Percentiles rank a stretch among this genome's conserved stretches.
Evolutionary conservation across 1,140 invertebrate species (phyloP).

Genomic region (Papilio xuthus): DNA sequence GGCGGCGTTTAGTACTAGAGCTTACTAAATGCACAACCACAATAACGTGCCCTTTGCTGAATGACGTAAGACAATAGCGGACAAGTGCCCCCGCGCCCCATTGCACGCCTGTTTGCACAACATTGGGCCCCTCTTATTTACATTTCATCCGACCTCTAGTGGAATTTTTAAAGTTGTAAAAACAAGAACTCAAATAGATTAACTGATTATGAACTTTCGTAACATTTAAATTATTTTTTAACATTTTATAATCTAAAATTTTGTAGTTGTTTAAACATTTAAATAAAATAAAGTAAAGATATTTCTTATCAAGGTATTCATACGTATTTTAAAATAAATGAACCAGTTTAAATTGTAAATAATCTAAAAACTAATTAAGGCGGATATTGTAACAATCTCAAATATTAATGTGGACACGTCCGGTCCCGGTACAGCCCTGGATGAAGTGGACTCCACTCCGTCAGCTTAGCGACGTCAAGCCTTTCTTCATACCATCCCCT

Average conservation of each 20-base stretch:
- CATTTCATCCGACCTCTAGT: constrained; percentile 24
- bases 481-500: constrained; percentile 26
- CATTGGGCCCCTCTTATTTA: constrained; percentile 41
- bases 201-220: constrained; percentile 18
- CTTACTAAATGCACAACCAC: constrained; percentile 37
- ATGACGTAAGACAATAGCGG: constrained; percentile 37
- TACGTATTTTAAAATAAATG: neutral
- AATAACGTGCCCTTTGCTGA: constrained; percentile 25
- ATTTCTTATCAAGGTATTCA: too few species aligned
- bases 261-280: neutral
- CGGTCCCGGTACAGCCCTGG: constrained; percentile 1
- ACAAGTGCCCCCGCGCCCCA: constrained; percentile 14
- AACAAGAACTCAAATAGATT: neutral
- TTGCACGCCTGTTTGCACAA: constrained; percentile 42
- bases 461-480: constrained; percentile 27
- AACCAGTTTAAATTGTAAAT: neutral
- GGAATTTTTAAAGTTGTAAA: constrained; percentile 18
- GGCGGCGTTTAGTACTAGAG: neutral
- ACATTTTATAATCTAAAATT: neutral
- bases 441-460: constrained; percentile 23
- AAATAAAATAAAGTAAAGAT: too few species aligned
- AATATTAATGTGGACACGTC: constrained; percentile 37
- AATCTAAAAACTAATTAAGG: constrained; percentile 38
- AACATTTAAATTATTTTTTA: neutral
- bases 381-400: constrained; percentile 29